A percentile compares a stretch with the other conserved stretches of the same genome.
phyloP scores from a whole-genome alignment of 2,888 invertebrate species.

The Oligia strigilis region DNA sequence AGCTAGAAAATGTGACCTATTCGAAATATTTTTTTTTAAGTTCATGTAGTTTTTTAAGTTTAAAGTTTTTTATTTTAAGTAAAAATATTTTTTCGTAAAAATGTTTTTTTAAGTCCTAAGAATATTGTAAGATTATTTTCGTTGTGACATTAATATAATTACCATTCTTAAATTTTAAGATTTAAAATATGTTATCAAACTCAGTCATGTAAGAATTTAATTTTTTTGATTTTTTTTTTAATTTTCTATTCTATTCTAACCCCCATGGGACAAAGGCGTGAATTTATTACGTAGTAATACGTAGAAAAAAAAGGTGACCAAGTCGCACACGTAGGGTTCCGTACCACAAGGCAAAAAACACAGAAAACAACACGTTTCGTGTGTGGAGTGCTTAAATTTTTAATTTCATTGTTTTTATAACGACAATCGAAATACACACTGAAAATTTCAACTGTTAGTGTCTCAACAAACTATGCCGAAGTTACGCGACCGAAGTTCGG shows the following conservation, averaged over 20 bases:
- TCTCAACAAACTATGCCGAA: no score
- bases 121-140: not conserved
- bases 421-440: no score
- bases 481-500: no score
- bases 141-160: not conserved
- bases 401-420: no score
- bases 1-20: not conserved
- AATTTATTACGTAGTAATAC: not conserved
- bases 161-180: not conserved
- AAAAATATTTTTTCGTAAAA: not conserved
- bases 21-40: not conserved
- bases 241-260: no score
- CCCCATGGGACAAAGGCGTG: not conserved
- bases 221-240: no score
- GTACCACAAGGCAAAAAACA: no score
- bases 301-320: no score
- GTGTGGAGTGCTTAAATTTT: no score
- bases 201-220: not conserved
- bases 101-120: not conserved
- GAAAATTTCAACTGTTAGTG: no score
- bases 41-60: not conserved
- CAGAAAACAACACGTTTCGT: no score
- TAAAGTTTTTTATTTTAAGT: not conserved
- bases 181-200: not conserved
- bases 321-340: no score